phyloP scores from a whole-genome alignment of 2,113 vertebrate species.

The Nerophis ophidion region DNA sequence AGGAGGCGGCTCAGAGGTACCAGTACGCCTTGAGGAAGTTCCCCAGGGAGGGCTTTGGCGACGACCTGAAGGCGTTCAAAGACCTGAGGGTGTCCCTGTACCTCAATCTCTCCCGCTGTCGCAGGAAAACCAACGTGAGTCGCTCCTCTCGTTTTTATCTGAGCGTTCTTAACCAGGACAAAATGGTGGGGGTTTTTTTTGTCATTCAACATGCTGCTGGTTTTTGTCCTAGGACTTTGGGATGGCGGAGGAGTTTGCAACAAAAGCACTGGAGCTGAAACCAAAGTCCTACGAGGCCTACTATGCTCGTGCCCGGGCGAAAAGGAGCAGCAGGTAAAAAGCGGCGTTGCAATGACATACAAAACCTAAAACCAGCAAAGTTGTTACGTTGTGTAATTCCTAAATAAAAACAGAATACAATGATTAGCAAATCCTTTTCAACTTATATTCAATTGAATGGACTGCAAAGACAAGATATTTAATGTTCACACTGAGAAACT shows the following conservation, averaged over 20 bases:
- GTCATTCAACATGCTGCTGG: not conserved
- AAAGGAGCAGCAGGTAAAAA: constrained; percentile 99
- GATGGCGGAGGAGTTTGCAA: constrained; percentile 97
- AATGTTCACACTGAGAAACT: too few relatives aligned
- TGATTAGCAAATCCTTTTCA: too few relatives aligned
- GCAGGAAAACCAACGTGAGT: constrained; percentile 97
- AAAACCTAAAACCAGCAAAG: too few relatives aligned
- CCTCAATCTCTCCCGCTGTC: constrained; percentile 92
- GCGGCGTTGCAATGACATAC: too few relatives aligned
- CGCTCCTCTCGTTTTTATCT: not conserved
- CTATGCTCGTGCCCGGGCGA: constrained; percentile 93
- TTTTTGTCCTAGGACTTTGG: constrained; percentile 83
- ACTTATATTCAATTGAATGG: too few relatives aligned
- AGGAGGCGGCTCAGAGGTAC: constrained; percentile 95
- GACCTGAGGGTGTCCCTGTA: constrained; percentile 92
- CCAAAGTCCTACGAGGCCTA: constrained; percentile 95
- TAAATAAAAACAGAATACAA: too few relatives aligned
- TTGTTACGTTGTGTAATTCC: too few relatives aligned
- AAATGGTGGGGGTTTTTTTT: too few relatives aligned
- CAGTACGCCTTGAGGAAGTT: constrained; percentile 96
- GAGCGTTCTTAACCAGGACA: too few relatives aligned
- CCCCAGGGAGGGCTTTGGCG: constrained; percentile 90
- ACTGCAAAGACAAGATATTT: too few relatives aligned
- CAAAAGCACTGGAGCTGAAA: constrained; percentile 94
- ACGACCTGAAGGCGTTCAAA: constrained; percentile 92